These are phyloP conservation scores for Lamproptera curius DNA, from an alignment of 2,888 invertebrate genomes.

Conservation along the genomic window DNA sequence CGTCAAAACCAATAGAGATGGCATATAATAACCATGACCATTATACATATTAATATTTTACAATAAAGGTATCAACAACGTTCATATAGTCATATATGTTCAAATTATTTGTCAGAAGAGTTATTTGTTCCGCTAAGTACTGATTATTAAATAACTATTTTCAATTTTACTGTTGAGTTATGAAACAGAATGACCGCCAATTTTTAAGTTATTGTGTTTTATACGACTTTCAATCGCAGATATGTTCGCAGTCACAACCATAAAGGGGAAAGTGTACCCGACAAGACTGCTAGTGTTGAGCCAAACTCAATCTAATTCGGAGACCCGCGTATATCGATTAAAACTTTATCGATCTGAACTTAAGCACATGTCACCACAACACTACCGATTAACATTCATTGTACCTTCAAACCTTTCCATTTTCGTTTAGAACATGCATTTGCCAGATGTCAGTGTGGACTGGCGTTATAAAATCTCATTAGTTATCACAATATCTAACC, in stretches of 20 bases:
- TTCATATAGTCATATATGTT: conserved; percentile 55
- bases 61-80: conserved; percentile 52
- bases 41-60: conserved; percentile 54
- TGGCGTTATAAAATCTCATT: conserved; percentile 72
- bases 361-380: conserved; percentile 59
- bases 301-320: conserved; percentile 32
- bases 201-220: conserved; percentile 27
- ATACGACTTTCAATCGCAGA: conserved; percentile 36
- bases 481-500: conserved; percentile 75
- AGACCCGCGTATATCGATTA: conserved; percentile 42
- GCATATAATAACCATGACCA: conserved; percentile 68
- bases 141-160: too few species aligned
- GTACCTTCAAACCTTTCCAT: conserved; percentile 57
- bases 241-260: conserved; percentile 76
- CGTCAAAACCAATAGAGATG: conserved; percentile 74
- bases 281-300: conserved; percentile 46
- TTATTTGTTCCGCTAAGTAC: conserved; percentile 50
- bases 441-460: conserved; percentile 48
- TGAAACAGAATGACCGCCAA: conserved; percentile 27
- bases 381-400: conserved; percentile 64
- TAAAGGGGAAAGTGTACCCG: conserved; percentile 45
- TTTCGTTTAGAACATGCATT: conserved; percentile 58
- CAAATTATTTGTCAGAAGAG: conserved; percentile 66
- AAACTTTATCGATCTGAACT: conserved; percentile 50
- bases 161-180: too few species aligned